phyloP scores from a whole-genome alignment of 2,888 invertebrate genomes.

The Hypolimnas misippus region DNA sequence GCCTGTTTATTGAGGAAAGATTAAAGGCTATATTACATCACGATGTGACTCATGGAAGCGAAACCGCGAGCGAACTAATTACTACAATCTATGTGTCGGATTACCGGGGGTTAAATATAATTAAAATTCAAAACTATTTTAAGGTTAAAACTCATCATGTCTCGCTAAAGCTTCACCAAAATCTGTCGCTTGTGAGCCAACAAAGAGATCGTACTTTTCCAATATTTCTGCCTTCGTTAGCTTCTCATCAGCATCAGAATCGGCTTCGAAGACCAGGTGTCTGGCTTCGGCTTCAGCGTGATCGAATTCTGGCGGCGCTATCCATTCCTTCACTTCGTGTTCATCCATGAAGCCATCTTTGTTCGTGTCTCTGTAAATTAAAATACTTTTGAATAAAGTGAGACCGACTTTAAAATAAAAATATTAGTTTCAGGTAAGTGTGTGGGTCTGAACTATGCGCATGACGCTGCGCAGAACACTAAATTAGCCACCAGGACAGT shows the following conservation, averaged over 20 bases:
- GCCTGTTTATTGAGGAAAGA: too few species aligned
- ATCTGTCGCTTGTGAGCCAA: conserved; percentile 99
- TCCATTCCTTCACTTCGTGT: conserved; percentile 96
- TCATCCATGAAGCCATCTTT: conserved; percentile 95
- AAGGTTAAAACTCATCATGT: conserved; percentile 96
- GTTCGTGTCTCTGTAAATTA: conserved; percentile 87
- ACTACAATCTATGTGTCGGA: background rate
- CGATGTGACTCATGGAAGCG: too few species aligned
- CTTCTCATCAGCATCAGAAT: conserved; percentile 94
- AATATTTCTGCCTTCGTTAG: conserved; percentile 95
- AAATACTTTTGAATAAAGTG: too few species aligned
- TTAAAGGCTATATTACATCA: too few species aligned
- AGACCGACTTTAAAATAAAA: too few species aligned
- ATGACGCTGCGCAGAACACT: too few species aligned
- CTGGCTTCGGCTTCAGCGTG: conserved; percentile 98
- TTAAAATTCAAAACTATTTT: background rate
- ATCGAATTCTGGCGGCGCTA: conserved; percentile 97
- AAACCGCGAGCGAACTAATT: too few species aligned
- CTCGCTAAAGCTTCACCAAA: conserved; percentile 97
- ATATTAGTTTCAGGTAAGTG: too few species aligned
- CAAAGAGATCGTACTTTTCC: conserved; percentile 98
- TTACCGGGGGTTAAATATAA: background rate
- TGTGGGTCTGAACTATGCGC: too few species aligned
- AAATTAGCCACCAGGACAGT: too few species aligned
- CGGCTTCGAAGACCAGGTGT: conserved; percentile 97